Evolutionary conservation across 2,797 vertebrate genomes (phyloP), one percentile per base, ranked within the genome.

Genomic region (Pipistrellus pipistrellus): DNA sequence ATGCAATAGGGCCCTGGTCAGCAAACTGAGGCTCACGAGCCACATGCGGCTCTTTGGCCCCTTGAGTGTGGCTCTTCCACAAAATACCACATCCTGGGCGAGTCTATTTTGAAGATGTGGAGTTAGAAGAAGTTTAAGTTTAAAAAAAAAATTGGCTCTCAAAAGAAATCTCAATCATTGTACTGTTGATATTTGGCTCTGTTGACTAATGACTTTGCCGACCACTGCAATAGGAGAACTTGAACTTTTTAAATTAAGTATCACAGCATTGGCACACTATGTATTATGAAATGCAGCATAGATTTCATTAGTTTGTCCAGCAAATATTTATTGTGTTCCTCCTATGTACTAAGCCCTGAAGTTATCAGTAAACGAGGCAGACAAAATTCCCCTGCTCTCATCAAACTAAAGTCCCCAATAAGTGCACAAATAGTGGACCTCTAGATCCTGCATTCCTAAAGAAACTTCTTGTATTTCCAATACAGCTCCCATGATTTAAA

Each of bases 201-300:
- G 44, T 11, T 44, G 44, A 44, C 44, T 44, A 44, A 44, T 44
- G 44, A 11, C 8, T 44, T 44, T 44, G 10, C 44, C 44, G 44
- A 44, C 44, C 44, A 44, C 44, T 85, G 64, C 4, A 27, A 57
- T 35, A 30, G 66, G 46, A 53, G 3, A 76, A 84, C 66, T 48
- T 77, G 12, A 25, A n/a, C 73, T 85, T 94, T 80, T 62, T 30
- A 69, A 88, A 93, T 75, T 38, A 85, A 72, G 62, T 32, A 46
- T n/a, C 20, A 20, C 23, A 9, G 59, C 41, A 51, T 18, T 80
- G 62, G n/a, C 25, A 51, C 55, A n/a, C 48, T 35, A 35, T 66
- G 20, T 32, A 25, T 64, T 46, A 46, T 53, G 32, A 93, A 88
- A 71, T 30, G 57, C n/a, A 81, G 57, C n/a, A 81, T n/a, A 41